These are phyloP conservation scores for Pomacea canaliculata DNA, from an alignment of 2,888 invertebrate species.

Conservation along the genomic window DNA sequence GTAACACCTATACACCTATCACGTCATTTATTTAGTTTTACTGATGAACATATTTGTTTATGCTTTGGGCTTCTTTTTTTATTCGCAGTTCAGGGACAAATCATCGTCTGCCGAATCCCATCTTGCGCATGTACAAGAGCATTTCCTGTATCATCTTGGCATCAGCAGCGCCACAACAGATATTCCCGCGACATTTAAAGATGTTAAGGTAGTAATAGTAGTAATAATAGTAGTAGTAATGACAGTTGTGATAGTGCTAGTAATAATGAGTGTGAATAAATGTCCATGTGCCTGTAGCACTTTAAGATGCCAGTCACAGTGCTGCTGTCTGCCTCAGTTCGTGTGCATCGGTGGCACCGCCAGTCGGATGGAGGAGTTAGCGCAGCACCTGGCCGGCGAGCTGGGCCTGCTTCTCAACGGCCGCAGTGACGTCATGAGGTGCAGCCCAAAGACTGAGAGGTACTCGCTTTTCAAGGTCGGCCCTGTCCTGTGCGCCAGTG, in stretches of 20 bases:
- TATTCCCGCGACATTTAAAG: slow-evolving; percentile 5
- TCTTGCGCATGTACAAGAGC: neutral
- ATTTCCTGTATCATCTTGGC: slow-evolving; percentile 22
- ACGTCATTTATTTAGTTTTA: no score
- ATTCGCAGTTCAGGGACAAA: no score
- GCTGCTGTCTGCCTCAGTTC: slow-evolving; percentile 19
- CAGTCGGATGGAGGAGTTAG: slow-evolving; percentile 24
- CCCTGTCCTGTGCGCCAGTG: slow-evolving; percentile 30
- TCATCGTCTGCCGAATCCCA: slow-evolving; percentile 6
- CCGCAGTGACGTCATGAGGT: neutral
- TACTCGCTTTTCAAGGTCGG: slow-evolving; percentile 32
- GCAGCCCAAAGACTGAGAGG: slow-evolving; percentile 23
- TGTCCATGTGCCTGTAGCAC: neutral
- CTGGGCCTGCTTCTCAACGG: slow-evolving; percentile 15
- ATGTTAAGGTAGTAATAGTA: slow-evolving; percentile 8
- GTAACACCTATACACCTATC: no score
- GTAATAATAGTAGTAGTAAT: no score
- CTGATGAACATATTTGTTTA: no score
- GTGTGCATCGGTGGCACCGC: slow-evolving; percentile 30
- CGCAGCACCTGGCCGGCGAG: slow-evolving; percentile 14
- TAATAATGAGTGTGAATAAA: neutral
- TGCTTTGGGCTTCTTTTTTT: no score
- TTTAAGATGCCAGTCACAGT: neutral
- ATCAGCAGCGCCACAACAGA: slow-evolving; percentile 15
- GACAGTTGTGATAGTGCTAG: neutral